Base-by-base conservation (phyloP, 2,888 invertebrate species). In the Acrobasis consociella region DNA sequence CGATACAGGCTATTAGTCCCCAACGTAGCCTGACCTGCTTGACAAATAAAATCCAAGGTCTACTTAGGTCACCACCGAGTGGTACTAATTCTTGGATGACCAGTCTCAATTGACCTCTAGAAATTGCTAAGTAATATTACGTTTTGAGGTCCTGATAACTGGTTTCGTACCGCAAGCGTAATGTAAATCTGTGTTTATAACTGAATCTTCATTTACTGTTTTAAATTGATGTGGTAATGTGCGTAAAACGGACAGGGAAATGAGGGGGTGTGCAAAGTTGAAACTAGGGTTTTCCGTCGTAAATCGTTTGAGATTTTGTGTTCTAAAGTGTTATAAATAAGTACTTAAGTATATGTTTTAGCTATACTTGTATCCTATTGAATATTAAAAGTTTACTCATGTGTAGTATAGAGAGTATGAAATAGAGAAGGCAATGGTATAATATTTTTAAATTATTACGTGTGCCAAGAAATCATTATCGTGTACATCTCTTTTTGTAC, bases 131-230 rank as follows among this genome's bases (percentile, higher is more conserved):
- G 67, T 69, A 68, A 68, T 69, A 66, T 56, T 22, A 42, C 74
- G 67, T 69, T 67, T 52, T 68, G 67, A 65, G 64, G 85, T 67
- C 81, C 84, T 71, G 15, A 64, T 69, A 71, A 75, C 68, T 81
- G 80, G 87, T 66, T 58, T 62, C 52, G 75, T 83, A 81, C 83
- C 82, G 83, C 81, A 86, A 86, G 77, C 77, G 81, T 80, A 81
- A 81, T 77, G 77, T 81, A 78, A 82, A 82, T 82, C 79, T 78
- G 70, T 78, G 82, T 82, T 84, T 85, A 86, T 84, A 85, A 82
- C 82, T 81, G 83, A 82, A 80, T 82, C 80, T 81, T 81, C 77
- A 77, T 82, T 80, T 79, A 78, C 75, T 72, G 73, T 68, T 71
- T 67, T 64, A 64, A 65, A 68, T 69, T 71, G 76, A 78, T 75